Percentiles rank a stretch among this genome's conserved stretches.
Evolutionary conservation across 2,888 invertebrate genomes (phyloP).

Genomic region (Drosophila aldrichi): DNA sequence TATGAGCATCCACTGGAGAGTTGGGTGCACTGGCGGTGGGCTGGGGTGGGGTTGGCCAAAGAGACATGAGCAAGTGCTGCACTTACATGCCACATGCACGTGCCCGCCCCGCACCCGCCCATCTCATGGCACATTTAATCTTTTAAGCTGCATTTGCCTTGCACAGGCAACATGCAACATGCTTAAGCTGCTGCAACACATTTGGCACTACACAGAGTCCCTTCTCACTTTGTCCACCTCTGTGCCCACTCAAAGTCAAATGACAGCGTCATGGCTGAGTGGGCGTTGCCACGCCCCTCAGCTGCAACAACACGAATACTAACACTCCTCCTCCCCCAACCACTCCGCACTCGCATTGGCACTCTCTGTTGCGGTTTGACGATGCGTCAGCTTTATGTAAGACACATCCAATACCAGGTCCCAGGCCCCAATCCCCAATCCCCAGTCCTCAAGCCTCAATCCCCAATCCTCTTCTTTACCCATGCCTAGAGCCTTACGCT

Average conservation of each 20-base stretch:
- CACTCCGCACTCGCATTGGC: constrained; percentile 36
- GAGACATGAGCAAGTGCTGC: constrained; percentile 41
- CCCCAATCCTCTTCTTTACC: not conserved
- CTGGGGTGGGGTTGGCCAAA: not conserved
- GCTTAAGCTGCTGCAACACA: constrained; percentile 76
- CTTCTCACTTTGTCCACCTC: constrained; percentile 19
- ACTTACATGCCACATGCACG: constrained; percentile 56
- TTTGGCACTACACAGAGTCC: constrained; percentile 49
- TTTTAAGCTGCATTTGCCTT: constrained; percentile 78
- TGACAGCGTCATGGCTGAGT: constrained; percentile 62
- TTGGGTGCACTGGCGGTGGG: not conserved
- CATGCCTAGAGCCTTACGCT: constrained; percentile 12
- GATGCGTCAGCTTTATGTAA: constrained; percentile 77
- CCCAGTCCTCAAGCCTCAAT: not conserved
- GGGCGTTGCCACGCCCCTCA: constrained; percentile 43
- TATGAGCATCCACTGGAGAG: constrained; percentile 40
- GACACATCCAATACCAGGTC: constrained; percentile 47
- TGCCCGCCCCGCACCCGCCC: not conserved
- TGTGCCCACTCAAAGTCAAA: constrained; percentile 65
- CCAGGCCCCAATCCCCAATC: constrained; percentile 4
- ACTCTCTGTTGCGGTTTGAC: constrained; percentile 56
- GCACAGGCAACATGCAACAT: constrained; percentile 69
- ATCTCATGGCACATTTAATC: constrained; percentile 61
- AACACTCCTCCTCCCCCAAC: not conserved
- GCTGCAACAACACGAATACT: constrained; percentile 10